phyloP scores from a whole-genome alignment of 2,888 invertebrate species.

The Crocallis elinguaria region DNA sequence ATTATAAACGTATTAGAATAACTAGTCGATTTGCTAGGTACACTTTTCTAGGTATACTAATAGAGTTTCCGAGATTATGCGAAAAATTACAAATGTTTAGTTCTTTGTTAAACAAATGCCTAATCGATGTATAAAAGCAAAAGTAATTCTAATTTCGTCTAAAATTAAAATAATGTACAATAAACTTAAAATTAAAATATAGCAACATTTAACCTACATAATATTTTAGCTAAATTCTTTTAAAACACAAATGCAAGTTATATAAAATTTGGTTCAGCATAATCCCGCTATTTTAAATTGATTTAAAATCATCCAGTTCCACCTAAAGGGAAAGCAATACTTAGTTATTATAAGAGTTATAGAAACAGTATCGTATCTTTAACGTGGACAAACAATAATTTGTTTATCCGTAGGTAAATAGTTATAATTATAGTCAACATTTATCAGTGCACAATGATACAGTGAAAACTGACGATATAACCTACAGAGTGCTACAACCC shows the following conservation, averaged over 20 bases:
- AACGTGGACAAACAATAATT: slow-evolving; percentile 1
- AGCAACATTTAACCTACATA: neutral
- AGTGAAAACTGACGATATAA: slow-evolving; percentile 43
- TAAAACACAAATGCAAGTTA: neutral
- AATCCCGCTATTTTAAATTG: slow-evolving; percentile 55
- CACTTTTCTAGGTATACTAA: slow-evolving; percentile 6
- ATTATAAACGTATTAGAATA: slow-evolving; percentile 17
- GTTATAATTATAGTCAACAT: slow-evolving; percentile 46
- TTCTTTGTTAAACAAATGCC: neutral
- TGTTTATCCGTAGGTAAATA: slow-evolving; percentile 41
- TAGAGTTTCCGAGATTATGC: slow-evolving; percentile 27
- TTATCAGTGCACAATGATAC: slow-evolving; percentile 55
- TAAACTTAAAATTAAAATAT: neutral
- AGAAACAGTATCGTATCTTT: slow-evolving; percentile 9
- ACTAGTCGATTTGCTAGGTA: slow-evolving; percentile 17
- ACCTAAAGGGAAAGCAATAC: slow-evolving; percentile 67
- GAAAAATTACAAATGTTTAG: neutral
- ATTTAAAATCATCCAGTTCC: slow-evolving; percentile 51
- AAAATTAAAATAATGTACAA: neutral
- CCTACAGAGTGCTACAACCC: slow-evolving; percentile 72
- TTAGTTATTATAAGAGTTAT: slow-evolving; percentile 44
- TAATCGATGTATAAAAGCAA: neutral
- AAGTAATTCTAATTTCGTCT: neutral
- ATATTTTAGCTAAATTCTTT: neutral
- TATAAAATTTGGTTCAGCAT: slow-evolving; percentile 32